A percentile compares a stretch with the other conserved stretches of the same genome.
Evolutionary conservation across 2,797 vertebrate genomes (phyloP).

Genomic region (Mastacembelus armatus): DNA sequence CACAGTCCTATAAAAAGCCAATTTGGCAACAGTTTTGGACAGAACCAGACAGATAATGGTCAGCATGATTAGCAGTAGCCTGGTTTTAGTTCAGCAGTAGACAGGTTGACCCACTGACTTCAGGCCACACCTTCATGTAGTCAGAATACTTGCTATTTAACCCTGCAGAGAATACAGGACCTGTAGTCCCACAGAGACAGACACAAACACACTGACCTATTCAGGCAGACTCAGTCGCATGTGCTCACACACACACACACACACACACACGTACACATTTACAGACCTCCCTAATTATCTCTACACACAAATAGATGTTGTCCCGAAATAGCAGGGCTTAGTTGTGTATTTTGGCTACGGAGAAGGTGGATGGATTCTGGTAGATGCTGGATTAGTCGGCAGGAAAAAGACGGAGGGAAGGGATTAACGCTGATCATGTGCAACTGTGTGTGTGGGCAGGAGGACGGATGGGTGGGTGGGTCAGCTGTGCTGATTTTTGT

Average conservation of each 20-base stretch:
- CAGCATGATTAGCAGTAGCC: constrained; percentile 52
- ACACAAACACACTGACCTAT: constrained; percentile 42
- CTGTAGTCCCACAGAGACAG: constrained; percentile 34
- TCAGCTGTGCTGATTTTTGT: constrained; percentile 42
- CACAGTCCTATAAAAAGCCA: constrained; percentile 1
- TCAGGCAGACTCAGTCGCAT: constrained; percentile 44
- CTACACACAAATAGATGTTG: constrained; percentile 67
- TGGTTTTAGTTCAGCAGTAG: constrained; percentile 51
- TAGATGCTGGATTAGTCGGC: constrained; percentile 81
- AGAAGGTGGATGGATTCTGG: constrained; percentile 75
- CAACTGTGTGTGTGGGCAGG: constrained; percentile 24
- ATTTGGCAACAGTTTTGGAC: constrained; percentile 21
- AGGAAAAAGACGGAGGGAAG: constrained; percentile 76
- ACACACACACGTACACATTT: constrained; percentile 38
- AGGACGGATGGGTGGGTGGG: constrained; percentile 40
- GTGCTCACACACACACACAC: constrained; percentile 39
- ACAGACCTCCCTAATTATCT: constrained; percentile 61
- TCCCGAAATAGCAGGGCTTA: constrained; percentile 76
- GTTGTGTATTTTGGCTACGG: constrained; percentile 77
- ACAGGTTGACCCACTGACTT: constrained; percentile 46
- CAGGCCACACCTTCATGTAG: constrained; percentile 60
- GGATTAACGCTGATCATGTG: constrained; percentile 77
- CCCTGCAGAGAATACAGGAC: constrained; percentile 48
- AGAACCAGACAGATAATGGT: constrained; percentile 20
- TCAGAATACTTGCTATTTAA: constrained; percentile 49